Base-by-base conservation (phyloP, 2,888 invertebrate species). In the Atrina japonica region DNA sequence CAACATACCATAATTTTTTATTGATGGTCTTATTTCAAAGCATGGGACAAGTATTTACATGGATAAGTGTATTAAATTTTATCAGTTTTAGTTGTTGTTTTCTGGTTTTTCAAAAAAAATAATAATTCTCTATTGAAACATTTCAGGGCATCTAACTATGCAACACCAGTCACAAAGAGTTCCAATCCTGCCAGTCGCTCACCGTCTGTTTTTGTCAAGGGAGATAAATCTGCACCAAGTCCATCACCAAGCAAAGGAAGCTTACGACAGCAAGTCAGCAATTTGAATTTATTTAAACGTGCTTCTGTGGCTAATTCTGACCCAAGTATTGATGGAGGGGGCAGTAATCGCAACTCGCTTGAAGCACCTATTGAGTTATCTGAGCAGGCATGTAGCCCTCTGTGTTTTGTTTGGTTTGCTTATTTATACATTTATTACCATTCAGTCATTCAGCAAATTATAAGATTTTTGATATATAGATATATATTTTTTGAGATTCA, bases 381-480 rank as follows among this genome's bases (percentile, higher is more conserved):
- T 61, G 95, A 96, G 92, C 96, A 96, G 94, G 96, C 96, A 92
- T 84, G 83, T 82, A 75, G 55, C 52, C 52, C 61, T 74, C 67
- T n/a, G n/a, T n/a, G 58, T 80, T 75, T 73, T 75, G 47, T 70
- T 65, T 68, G 67, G 52, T 73, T 64, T 67, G 63, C 66, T 50
- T 72, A 60, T 25, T 52, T 75, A n/a, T n/a, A n/a, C n/a, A n/a
- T n/a, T n/a, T n/a, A n/a, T n/a, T n/a, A n/a, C n/a, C n/a, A n/a
- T n/a, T n/a, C n/a, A n/a, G n/a, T n/a, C n/a, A n/a, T n/a, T n/a
- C n/a, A n/a, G n/a, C n/a, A n/a, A n/a, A n/a, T n/a, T n/a, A n/a
- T n/a, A n/a, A n/a, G n/a, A n/a, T n/a, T n/a, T n/a, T n/a, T n/a
- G n/a, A n/a, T n/a, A n/a, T n/a, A n/a, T n/a, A n/a, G n/a, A n/a